These are phyloP conservation scores for Phylloscopus collybita DNA, from an alignment of 2,797 vertebrate genomes.

Conservation along the genomic window DNA sequence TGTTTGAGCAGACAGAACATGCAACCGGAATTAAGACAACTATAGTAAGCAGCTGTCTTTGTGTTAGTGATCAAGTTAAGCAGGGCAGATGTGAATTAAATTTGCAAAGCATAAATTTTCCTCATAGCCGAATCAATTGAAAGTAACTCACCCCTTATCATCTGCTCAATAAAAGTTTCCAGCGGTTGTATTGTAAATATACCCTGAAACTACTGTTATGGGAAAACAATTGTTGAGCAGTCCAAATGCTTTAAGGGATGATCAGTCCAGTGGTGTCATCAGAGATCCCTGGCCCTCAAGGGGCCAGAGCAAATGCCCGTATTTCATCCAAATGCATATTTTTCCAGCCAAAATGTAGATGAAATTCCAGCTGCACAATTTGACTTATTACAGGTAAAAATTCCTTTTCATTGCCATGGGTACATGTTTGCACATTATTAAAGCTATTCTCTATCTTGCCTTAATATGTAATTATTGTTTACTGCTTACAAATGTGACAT, in stretches of 20 bases:
- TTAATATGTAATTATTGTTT: not conserved
- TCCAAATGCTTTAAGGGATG: constrained; percentile 1
- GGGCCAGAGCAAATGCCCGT: not conserved
- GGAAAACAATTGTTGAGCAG: constrained; percentile 18
- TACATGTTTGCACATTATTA: not conserved
- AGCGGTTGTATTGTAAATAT: constrained; percentile 11
- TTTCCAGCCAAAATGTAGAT: not conserved
- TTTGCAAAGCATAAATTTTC: constrained; percentile 73
- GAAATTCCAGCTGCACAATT: not conserved
- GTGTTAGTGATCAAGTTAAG: constrained; percentile 69
- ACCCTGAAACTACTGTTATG: constrained; percentile 5
- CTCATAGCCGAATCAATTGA: constrained; percentile 58
- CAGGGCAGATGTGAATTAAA: constrained; percentile 66
- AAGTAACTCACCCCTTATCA: constrained; percentile 58
- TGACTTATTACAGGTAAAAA: not conserved
- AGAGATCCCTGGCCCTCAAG: not conserved
- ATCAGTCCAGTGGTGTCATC: not conserved
- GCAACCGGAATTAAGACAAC: constrained; percentile 63
- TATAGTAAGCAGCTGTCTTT: constrained; percentile 69
- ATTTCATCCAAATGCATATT: not conserved
- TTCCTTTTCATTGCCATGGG: not conserved
- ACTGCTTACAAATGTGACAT: not conserved
- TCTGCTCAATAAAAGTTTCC: constrained; percentile 42
- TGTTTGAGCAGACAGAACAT: constrained; percentile 69
- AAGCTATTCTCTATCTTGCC: not conserved